Percentiles rank a stretch among this genome's conserved stretches.
phyloP scores from a whole-genome alignment of 2,113 vertebrate species.

The Anas platyrhynchos region DNA sequence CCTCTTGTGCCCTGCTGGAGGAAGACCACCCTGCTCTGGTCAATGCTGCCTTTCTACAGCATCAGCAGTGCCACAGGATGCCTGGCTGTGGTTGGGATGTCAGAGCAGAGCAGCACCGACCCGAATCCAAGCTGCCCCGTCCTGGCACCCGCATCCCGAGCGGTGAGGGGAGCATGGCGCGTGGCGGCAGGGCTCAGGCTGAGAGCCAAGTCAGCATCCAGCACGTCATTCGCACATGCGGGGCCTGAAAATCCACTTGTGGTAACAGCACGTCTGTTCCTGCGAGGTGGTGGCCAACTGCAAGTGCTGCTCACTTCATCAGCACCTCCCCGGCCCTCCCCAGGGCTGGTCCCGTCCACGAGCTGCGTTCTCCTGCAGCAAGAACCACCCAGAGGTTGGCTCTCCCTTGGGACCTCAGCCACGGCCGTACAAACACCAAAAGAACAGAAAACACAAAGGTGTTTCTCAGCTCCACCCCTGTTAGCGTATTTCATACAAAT shows the following conservation, averaged over 20 bases:
- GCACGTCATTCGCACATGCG: slow-evolving; percentile 54
- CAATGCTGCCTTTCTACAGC: not conserved
- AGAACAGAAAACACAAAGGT: not conserved
- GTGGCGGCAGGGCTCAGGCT: slow-evolving; percentile 26
- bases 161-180: not conserved
- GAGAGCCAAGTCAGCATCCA: slow-evolving; percentile 38
- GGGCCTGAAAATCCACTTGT: slow-evolving; percentile 55
- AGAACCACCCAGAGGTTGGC: not conserved
- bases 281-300: slow-evolving; percentile 63
- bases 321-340: slow-evolving; percentile 36
- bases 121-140: not conserved
- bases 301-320: slow-evolving; percentile 58
- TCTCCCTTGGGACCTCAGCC: not conserved
- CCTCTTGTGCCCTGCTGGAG: not conserved
- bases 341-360: not conserved
- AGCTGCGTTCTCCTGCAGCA: not conserved
- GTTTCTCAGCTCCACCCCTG: slow-evolving; percentile 23
- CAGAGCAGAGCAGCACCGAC: not conserved
- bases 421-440: not conserved
- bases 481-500: slow-evolving; percentile 57
- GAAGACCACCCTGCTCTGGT: too few species aligned
- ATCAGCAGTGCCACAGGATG: rapidly evolving
- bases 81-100: rapidly evolving
- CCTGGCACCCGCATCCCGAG: not conserved
- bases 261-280: slow-evolving; percentile 63